Percentiles rank a stretch among this genome's conserved stretches.
phyloP scores from a whole-genome alignment of 2,888 invertebrate genomes.

The Allygus modestus region DNA sequence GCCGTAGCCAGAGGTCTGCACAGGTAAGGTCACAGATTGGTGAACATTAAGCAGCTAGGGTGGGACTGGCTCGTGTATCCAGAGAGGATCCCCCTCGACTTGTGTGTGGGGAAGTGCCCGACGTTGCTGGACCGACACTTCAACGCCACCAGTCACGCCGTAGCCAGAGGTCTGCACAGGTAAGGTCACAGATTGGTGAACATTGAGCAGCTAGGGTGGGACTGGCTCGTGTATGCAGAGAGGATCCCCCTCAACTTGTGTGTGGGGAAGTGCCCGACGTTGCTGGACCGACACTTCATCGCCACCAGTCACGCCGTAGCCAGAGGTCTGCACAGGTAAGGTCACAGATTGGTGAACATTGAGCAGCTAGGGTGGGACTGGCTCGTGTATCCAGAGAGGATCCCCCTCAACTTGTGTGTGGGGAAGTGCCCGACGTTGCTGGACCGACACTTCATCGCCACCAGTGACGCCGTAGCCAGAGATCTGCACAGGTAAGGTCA shows the following conservation, averaged over 20 bases:
- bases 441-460: slow-evolving; percentile 38
- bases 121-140: slow-evolving; percentile 10
- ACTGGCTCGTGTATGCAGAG: slow-evolving; percentile 39
- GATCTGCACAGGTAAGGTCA: slow-evolving; percentile 46
- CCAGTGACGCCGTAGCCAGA: slow-evolving; percentile 48
- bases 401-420: no score
- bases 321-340: slow-evolving; percentile 42
- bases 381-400: no score
- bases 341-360: no score
- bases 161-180: slow-evolving; percentile 48
- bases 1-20: slow-evolving; percentile 47
- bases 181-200: not conserved
- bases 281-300: slow-evolving; percentile 34
- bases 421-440: slow-evolving; percentile 35
- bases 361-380: no score
- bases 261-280: slow-evolving; percentile 43
- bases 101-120: no score
- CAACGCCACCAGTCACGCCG: slow-evolving; percentile 50
- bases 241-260: slow-evolving; percentile 43
- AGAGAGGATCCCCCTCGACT: no score
- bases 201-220: no score
- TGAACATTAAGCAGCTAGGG: no score
- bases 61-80: no score
- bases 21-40: slow-evolving; percentile 8
- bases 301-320: slow-evolving; percentile 54